phyloP scores from a whole-genome alignment of 2,888 invertebrate species.

The Diplazon laetatorius region DNA sequence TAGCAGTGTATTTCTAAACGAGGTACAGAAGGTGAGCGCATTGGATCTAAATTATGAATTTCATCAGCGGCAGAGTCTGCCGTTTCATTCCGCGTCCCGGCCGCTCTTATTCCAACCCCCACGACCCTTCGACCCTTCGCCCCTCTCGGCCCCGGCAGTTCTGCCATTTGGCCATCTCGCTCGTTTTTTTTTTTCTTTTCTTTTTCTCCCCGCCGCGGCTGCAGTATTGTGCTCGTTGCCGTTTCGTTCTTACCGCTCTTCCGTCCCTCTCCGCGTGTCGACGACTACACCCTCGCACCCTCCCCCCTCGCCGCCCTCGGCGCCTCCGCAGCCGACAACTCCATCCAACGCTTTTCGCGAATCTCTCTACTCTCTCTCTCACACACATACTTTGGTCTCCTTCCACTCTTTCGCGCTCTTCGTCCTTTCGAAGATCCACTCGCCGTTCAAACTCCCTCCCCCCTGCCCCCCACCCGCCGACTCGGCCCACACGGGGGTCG shows the following conservation, averaged over 20 bases:
- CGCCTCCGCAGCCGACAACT: no score
- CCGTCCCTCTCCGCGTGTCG: conserved; percentile 52
- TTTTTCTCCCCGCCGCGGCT: neutral
- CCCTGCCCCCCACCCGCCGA: conserved; percentile 9
- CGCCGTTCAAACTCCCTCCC: conserved; percentile 49
- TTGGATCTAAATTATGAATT: conserved; percentile 83
- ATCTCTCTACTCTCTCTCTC: conserved; percentile 46
- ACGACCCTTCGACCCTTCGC: conserved; percentile 59
- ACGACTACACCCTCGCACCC: conserved; percentile 56
- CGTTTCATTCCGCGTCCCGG: conserved; percentile 81
- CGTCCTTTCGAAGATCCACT: conserved; percentile 44
- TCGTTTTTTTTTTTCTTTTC: neutral
- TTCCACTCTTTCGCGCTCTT: conserved; percentile 33
- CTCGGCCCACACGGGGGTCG: conserved; percentile 38
- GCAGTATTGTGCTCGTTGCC: conserved; percentile 10
- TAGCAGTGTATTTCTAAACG: conserved; percentile 83
- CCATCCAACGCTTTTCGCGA: no score
- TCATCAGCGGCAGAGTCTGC: conserved; percentile 82
- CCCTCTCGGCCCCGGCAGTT: conserved; percentile 54
- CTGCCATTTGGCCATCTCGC: conserved; percentile 11
- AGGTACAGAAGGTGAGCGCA: conserved; percentile 81
- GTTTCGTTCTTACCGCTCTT: conserved; percentile 22
- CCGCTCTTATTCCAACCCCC: conserved; percentile 64
- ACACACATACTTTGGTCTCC: conserved; percentile 64
- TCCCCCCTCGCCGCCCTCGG: no score